Base-by-base conservation (phyloP, 2,113 vertebrate species). In the Nyctereutes procyonoides region DNA sequence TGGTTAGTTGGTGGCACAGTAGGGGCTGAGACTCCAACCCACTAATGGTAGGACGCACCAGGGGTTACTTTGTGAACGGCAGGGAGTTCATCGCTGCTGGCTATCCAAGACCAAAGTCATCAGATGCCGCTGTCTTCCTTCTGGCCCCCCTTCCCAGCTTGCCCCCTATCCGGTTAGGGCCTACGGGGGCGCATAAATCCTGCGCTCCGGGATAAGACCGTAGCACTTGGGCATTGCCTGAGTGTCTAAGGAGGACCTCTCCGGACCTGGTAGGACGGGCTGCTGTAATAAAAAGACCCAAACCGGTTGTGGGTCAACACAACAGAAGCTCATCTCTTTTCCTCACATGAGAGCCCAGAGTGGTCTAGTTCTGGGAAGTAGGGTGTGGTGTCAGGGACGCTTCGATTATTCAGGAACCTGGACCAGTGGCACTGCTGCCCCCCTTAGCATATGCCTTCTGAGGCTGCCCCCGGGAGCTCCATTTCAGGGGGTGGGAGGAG, bases 301-400 rank as follows among this genome's bases (percentile, higher is more conserved):
- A 43, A 76, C 1, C 51, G 48, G 7, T 56, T 38, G n/a, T 32
- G 19, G 16, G n/a, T 30, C 20, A 62, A 60, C 13, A 55, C 6
- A 55, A 55, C 24, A 55, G 20, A 79, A 53, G 26, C 4, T 90
- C 32, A 28, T 48, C 28, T 56, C 76, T 63, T 60, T 15, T 43
- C 43, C 67, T 35, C 56, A 32, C 19, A 5, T 32, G 55, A 43
- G 15, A 38, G 2, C 24, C 26, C 56, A 63, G 43, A 56, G 48
- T 5, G 35, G 32, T 62, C 15, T 11, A 22, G n/a, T 20, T 20
- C 53, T 35, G 4, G 26, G 38, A 24, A n/a, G 26, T 6, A 12
- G 1, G 11, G 3, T 30, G 74, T 51, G 3, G 16, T 11, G 1
- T 19, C 1, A 3, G 0, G 14, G 26, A 63, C 24, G 71, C 87